A percentile compares a stretch with the other conserved stretches of the same genome.
Conservation (phyloP, 2,888 invertebrate species). For the Calameuta filiformis region DNA sequence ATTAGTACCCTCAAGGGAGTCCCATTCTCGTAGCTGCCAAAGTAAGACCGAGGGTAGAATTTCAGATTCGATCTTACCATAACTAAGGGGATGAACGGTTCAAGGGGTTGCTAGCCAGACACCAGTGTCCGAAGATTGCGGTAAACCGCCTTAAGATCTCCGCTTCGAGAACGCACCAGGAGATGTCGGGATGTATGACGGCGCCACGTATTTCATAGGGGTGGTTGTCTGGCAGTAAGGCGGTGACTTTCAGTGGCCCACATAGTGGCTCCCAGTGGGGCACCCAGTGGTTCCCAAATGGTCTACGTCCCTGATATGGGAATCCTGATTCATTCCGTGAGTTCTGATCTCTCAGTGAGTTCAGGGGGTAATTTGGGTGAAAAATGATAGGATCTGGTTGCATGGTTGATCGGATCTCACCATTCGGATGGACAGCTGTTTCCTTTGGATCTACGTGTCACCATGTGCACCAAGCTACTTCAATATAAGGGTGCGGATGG, state of each 20-base stretch:
- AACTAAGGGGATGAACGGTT: background rate
- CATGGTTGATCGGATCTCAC: slow-evolving; percentile 8
- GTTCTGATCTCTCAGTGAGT: background rate
- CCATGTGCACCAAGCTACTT: slow-evolving; percentile 40
- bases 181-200: background rate
- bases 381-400: slow-evolving; percentile 30
- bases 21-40: slow-evolving; percentile 25
- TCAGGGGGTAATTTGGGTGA: slow-evolving; percentile 40
- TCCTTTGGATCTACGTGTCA: slow-evolving; percentile 57
- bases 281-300: background rate
- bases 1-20: slow-evolving; percentile 41
- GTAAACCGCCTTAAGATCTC: background rate
- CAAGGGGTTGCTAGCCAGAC: background rate
- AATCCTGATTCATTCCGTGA: background rate
- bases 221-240: background rate
- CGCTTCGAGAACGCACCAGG: background rate
- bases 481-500: slow-evolving; percentile 51
- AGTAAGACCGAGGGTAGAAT: background rate
- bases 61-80: background rate
- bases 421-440: slow-evolving; percentile 45
- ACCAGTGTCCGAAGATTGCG: background rate
- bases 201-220: slow-evolving; percentile 1
- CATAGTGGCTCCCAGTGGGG: background rate
- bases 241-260: background rate
- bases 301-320: background rate